These are phyloP conservation scores for Antheraea assamensis DNA, from an alignment of 2,888 invertebrate genomes.

Conservation along the genomic window DNA sequence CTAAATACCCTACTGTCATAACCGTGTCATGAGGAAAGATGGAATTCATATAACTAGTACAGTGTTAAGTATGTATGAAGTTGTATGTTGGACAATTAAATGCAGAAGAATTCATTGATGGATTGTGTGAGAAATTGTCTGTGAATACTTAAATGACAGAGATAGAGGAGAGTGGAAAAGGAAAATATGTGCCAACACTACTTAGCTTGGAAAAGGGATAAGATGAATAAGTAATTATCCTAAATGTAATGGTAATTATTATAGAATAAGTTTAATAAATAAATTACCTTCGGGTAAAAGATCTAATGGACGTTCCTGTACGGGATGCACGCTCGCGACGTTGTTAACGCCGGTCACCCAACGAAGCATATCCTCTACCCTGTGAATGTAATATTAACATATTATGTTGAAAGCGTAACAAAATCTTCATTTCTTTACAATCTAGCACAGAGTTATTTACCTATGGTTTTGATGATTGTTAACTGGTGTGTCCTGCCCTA, in stretches of 20 bases:
- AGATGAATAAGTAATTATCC: not conserved
- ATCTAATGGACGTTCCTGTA: constrained; percentile 75
- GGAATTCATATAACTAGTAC: not conserved
- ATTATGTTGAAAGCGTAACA: no score
- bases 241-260: not conserved
- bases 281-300: constrained; percentile 73
- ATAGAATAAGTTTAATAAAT: not conserved
- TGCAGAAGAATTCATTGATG: not conserved
- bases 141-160: no score
- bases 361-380: constrained; percentile 78
- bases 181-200: not conserved
- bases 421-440: not conserved
- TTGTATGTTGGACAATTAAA: no score
- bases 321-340: constrained; percentile 64
- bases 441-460: constrained; percentile 40
- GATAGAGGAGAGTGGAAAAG: no score
- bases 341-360: constrained; percentile 80
- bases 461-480: constrained; percentile 73
- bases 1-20: no score
- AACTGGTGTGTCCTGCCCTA: constrained; percentile 89
- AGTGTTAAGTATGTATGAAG: not conserved
- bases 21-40: not conserved
- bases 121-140: not conserved
- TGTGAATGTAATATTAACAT: constrained; percentile 36
- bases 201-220: no score